Evolutionary conservation across 2,797 vertebrate genomes (phyloP), one percentile per base, ranked within the genome.

Genomic region (Sciaenops ocellatus): DNA sequence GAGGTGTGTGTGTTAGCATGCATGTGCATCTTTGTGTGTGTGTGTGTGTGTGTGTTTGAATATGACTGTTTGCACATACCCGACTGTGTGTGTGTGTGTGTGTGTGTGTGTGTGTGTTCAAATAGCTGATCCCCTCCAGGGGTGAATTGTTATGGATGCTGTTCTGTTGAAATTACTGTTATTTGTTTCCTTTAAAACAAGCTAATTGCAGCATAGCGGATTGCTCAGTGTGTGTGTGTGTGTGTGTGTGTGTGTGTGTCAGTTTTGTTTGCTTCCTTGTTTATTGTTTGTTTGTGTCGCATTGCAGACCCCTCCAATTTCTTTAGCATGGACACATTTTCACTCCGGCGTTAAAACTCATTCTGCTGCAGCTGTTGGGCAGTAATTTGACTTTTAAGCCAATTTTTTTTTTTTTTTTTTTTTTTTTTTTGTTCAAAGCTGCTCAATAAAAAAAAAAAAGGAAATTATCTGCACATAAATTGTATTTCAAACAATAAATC

Each of bases 121-220:
- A 92, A 92, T 86, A 75, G 86, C 85, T 86, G 88, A 87, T 89
- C 86, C 89, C 87, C 85, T 91, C 90, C 83, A 87, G 92, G 90
- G 93, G 91, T 91, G 91, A 93, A 90, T 90, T 93, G 92, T 93
- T 92, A 92, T 87, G 90, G 91, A 92, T 89, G 89, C 85, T 79
- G 88, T 89, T 92, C 85, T 73, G 90, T 85, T 88, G 78, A 94
- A 94, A 94, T 94, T 85, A 94, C 93, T 90, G 92, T 95, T 92
- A 94, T 94, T 95, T 90, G 85, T 92, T 94, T 94, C 92, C 91
- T 92, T 94, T 92, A 93, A 94, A 93, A 93, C 91, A 94, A 93
- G 91, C 91, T 96, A 95, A 95, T 95, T 95, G 93, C 93, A 92
- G 92, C 86, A 65, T 88, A 85, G 90, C 30, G 65, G 71, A 78